A percentile compares a stretch with the other conserved stretches of the same genome.
phyloP scores from a whole-genome alignment of 2,797 vertebrate genomes.

The Anomalospiza imberbis region DNA sequence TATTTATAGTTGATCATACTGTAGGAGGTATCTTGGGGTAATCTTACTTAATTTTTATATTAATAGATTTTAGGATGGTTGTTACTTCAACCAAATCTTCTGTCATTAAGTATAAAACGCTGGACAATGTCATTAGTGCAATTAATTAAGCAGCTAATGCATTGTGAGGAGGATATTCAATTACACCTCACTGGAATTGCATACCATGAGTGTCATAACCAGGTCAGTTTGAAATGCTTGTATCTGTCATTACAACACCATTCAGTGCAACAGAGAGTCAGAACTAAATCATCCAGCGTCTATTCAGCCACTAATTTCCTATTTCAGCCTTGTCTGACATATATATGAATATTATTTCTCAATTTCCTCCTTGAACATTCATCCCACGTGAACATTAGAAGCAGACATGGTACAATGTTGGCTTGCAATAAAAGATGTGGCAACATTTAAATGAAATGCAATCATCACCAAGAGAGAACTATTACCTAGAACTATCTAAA shows the following conservation, averaged over 20 bases:
- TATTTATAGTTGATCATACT: not conserved
- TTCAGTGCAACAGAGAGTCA: not conserved
- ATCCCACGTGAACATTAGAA: not conserved
- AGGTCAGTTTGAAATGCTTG: not conserved
- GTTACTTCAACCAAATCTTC: slow-evolving; percentile 7
- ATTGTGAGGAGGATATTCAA: slow-evolving; percentile 18
- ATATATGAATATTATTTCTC: not conserved
- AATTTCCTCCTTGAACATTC: not conserved
- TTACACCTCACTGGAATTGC: not conserved
- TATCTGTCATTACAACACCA: not conserved
- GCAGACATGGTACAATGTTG: not conserved
- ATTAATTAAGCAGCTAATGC: slow-evolving; percentile 52
- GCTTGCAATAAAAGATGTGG: not conserved
- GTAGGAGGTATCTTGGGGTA: not conserved
- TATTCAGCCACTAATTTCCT: not conserved
- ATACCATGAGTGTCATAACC: not conserved
- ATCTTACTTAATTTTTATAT: not conserved
- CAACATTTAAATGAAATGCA: not conserved
- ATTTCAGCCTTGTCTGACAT: not conserved
- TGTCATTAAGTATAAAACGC: not conserved
- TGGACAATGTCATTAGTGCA: slow-evolving; percentile 30
- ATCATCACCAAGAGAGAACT: not conserved
- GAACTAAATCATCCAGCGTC: not conserved
- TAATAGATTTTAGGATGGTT: not conserved
- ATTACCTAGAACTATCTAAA: fast-evolving